phyloP scores from a whole-genome alignment of 1,140 invertebrate species.

The Caerostris extrusa region DNA sequence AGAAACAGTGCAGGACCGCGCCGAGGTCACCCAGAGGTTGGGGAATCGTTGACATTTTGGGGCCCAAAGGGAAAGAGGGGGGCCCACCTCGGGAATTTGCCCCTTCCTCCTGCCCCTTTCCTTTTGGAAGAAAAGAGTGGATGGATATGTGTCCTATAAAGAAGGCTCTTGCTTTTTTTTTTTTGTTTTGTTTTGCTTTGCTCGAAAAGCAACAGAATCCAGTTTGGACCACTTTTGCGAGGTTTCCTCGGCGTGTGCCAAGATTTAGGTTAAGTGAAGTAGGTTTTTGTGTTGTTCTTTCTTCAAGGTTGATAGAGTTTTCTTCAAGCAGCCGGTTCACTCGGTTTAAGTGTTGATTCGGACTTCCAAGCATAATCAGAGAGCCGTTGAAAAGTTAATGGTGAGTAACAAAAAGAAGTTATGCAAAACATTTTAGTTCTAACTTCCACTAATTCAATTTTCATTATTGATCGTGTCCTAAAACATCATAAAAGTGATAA shows the following conservation, averaged over 20 bases:
- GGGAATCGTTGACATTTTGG: conserved; percentile 70
- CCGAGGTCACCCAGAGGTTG: conserved; percentile 70
- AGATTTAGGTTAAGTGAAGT: conserved; percentile 11
- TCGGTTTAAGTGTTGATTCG: too few relatives aligned
- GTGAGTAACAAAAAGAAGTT: too few relatives aligned
- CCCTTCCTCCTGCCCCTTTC: neutral
- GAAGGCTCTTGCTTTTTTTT: neutral
- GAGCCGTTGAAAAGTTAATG: too few relatives aligned
- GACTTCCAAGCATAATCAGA: too few relatives aligned
- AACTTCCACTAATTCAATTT: too few relatives aligned
- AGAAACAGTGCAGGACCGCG: conserved; percentile 1
- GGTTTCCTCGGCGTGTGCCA: neutral
- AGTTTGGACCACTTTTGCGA: neutral
- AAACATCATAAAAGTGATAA: too few relatives aligned
- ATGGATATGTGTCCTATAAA: neutral
- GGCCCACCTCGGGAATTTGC: conserved; percentile 58
- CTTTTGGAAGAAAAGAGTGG: conserved; percentile 8
- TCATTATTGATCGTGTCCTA: too few relatives aligned
- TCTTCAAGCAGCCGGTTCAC: neutral
- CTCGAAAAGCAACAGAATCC: neutral
- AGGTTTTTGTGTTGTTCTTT: neutral
- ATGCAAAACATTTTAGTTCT: too few relatives aligned
- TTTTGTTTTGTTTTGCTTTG: too few relatives aligned
- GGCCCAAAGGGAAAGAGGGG: conserved; percentile 52
- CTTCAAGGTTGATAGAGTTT: neutral